phyloP scores from a whole-genome alignment of 2,888 invertebrate genomes.

The Ormyrus labotus region DNA sequence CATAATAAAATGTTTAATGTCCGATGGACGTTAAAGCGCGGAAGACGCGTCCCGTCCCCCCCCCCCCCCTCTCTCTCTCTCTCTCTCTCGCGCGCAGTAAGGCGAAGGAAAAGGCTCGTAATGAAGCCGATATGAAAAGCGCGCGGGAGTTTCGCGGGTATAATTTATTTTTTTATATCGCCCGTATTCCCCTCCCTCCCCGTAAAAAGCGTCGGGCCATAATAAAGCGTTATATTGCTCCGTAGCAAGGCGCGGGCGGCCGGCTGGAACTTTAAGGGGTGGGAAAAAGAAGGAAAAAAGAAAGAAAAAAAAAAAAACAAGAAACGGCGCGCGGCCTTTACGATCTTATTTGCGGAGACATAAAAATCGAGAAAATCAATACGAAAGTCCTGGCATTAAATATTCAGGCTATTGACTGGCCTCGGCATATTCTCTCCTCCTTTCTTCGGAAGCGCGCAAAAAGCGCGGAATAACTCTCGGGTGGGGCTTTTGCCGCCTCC shows the following conservation, averaged over 20 bases:
- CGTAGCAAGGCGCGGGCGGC: slow-evolving; percentile 60
- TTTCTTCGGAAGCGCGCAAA: slow-evolving; percentile 2
- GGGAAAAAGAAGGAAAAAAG: neutral
- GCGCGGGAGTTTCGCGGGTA: slow-evolving; percentile 59
- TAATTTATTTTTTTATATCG: slow-evolving; percentile 68
- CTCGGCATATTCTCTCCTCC: slow-evolving; percentile 42
- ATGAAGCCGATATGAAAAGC: slow-evolving; percentile 61
- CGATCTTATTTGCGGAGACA: slow-evolving; percentile 75
- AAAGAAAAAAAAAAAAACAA: slow-evolving; percentile 67
- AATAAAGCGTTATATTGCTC: slow-evolving; percentile 75
- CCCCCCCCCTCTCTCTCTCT: too few species aligned
- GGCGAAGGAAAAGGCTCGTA: slow-evolving; percentile 58
- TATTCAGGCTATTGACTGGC: slow-evolving; percentile 74
- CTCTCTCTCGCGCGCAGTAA: slow-evolving; percentile 30
- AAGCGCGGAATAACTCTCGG: slow-evolving; percentile 14
- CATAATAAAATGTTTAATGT: slow-evolving; percentile 71
- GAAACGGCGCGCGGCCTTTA: slow-evolving; percentile 72
- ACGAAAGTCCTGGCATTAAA: slow-evolving; percentile 75
- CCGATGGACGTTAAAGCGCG: slow-evolving; percentile 63
- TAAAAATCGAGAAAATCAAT: slow-evolving; percentile 76
- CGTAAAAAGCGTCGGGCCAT: slow-evolving; percentile 72
- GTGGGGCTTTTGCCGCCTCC: slow-evolving; percentile 1
- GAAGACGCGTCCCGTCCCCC: neutral
- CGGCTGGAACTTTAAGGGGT: slow-evolving; percentile 16
- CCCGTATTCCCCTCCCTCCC: slow-evolving; percentile 65